Evolutionary conservation across 2,797 vertebrate species (phyloP), one percentile per base, ranked within the genome.

Genomic region (Rousettus madagascariensis): DNA sequence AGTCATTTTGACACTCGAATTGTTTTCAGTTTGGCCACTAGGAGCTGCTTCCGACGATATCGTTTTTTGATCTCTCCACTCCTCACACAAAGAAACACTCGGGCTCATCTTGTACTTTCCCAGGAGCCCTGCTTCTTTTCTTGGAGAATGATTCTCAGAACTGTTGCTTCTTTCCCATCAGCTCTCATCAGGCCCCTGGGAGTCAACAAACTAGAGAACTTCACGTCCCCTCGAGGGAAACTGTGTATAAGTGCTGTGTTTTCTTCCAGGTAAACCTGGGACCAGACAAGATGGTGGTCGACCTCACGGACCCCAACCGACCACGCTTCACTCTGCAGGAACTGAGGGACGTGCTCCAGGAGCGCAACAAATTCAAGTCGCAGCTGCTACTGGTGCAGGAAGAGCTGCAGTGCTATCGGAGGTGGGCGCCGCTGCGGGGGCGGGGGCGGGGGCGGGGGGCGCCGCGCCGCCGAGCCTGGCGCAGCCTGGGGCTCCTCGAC

Each of bases 251-350:
- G 41, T 11, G 15, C 10, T 1, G 0, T 90, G 91, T 90, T 97
- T 7, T 97, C 83, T 97, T 96, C 22, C 97, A 99, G 99, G 98
- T 98, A 95, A 98, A 93, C 61, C 97, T 98, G 22, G 99, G 99
- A 13, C 98, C 99, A 0, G 99, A 99, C 98, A 99, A 99, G 95
- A 97, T 99, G 98, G 97, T 99, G 68, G 98, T 99, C 13, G 99
- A 99, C 98, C 98, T 99, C 95, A 98, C 98, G 0, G 99, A 99
- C 78, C 99, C 99, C 20, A 99, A 99, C 97, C 99, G 99, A 28
- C 99, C 99, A 0, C 99, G 99, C n/a, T 99, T 99, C 98, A 99
- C 99, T 0, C 98, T 99, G 96, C 99, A 99, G 97, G 99, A 99
- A 98, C 98, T 99, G 96, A 98, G 98, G 97, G 99, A 99, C 9